phyloP scores from a whole-genome alignment of 2,888 invertebrate genomes.

The Stenolophus ochropezus region DNA sequence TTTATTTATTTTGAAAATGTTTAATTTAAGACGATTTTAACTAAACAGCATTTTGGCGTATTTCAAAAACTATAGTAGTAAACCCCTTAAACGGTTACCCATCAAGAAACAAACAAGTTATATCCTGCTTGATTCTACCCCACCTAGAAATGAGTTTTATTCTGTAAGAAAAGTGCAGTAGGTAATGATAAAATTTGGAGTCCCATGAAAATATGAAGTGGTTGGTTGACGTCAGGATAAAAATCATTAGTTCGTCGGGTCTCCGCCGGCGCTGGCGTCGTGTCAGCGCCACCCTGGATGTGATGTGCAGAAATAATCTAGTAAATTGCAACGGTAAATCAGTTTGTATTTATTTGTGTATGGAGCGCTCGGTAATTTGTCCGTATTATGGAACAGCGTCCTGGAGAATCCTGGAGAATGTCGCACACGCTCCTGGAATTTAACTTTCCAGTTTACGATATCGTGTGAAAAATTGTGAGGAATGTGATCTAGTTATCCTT shows the following conservation, averaged over 20 bases:
- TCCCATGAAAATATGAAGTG: neutral
- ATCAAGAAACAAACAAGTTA: too few species aligned
- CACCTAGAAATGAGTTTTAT: too few species aligned
- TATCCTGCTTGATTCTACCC: too few species aligned
- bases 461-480: slow-evolving; percentile 45
- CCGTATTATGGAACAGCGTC: slow-evolving; percentile 46
- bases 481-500: slow-evolving; percentile 37
- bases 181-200: neutral
- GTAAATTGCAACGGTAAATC: slow-evolving; percentile 56
- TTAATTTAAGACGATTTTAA: too few species aligned
- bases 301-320: slow-evolving; percentile 55
- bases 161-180: too few species aligned
- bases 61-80: too few species aligned
- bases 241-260: slow-evolving; percentile 14
- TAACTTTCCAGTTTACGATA: slow-evolving; percentile 43
- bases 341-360: slow-evolving; percentile 57
- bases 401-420: slow-evolving; percentile 43
- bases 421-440: slow-evolving; percentile 31
- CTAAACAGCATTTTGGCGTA: too few species aligned
- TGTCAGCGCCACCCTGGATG: slow-evolving; percentile 17
- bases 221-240: neutral
- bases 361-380: slow-evolving; percentile 51
- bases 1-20: too few species aligned
- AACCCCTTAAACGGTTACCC: too few species aligned
- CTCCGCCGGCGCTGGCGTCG: neutral